Evolutionary conservation across 2,797 vertebrate genomes (phyloP), one percentile per base, ranked within the genome.

Genomic region (Sebastes minor): DNA sequence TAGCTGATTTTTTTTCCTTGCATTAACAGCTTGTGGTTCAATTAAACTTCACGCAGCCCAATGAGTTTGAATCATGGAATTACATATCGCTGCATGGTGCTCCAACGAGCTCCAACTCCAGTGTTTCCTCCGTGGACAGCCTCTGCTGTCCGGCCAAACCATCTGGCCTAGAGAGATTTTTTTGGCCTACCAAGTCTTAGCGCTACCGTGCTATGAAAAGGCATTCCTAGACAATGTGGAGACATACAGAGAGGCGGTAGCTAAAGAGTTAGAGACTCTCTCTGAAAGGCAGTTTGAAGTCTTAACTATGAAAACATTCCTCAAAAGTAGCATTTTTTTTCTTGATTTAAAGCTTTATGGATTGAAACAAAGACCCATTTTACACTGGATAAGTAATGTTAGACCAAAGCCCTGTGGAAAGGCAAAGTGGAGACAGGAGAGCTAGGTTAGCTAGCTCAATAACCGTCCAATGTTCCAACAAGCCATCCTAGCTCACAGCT

Each of bases 1-100:
- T 93, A 94, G 94, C 86, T 89, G 89, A 88, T 93, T 93, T 93
- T 91, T 86, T 82, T 91, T 86, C 86, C 83, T 76, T 71, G 91
- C 91, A 94, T 95, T 94, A 95, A 91, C 89, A 92, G 72, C 67
- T 87, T 71, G 86, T 60, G 85, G 83, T 91, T 92, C 91, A 93
- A 93, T 94, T 90, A 91, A 93, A 94, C 88, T 89, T 90, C 88
- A 89, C 23, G 88, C 91, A 89, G 91, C 86, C 89, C 83, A 90
- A 60, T 91, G 91, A 74, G 91, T 90, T 87, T 92, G 89, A 92
- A 92, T 92, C 65, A n/a, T 16, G 74, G 86, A 56, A 67, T 88
- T 88, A 84, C 81, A 52, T 71, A 67, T 86, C 69, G 35, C 81
- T 56, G 73, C 82, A 27, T 78, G 81, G 89, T 74, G 87, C 80